These are phyloP conservation scores for Phoenicopterus ruber DNA, from an alignment of 2,113 vertebrate genomes.

Conservation along the genomic window DNA sequence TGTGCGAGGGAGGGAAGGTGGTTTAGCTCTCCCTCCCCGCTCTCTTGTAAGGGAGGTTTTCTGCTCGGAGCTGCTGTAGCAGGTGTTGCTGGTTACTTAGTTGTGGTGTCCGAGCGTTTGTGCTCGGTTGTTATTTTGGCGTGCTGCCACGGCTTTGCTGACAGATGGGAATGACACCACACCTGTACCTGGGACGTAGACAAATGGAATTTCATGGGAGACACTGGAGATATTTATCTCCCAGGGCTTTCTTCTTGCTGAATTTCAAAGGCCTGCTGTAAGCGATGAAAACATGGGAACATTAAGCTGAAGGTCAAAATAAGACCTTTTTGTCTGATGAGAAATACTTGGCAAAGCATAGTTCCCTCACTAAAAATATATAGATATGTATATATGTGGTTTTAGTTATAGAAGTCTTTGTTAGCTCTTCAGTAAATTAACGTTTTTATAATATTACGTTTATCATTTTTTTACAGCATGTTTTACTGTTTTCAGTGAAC, in stretches of 20 bases:
- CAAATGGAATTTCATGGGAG: background rate
- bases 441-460: background rate
- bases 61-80: background rate
- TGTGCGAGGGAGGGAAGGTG: background rate
- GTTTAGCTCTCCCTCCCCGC: background rate
- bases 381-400: background rate
- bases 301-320: background rate
- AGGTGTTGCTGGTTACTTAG: background rate
- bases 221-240: background rate
- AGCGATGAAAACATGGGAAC: background rate
- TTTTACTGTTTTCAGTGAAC: background rate
- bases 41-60: background rate
- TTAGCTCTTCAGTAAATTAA: background rate
- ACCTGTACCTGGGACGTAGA: background rate
- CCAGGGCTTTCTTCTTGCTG: background rate
- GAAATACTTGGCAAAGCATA: background rate
- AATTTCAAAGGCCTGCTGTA: background rate
- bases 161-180: background rate
- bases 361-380: background rate
- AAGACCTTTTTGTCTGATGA: background rate
- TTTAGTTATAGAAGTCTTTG: background rate
- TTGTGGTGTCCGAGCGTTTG: background rate
- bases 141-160: background rate
- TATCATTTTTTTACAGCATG: background rate
- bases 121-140: background rate